phyloP scores from a whole-genome alignment of 2,797 vertebrate species.

The Mus caroli region DNA sequence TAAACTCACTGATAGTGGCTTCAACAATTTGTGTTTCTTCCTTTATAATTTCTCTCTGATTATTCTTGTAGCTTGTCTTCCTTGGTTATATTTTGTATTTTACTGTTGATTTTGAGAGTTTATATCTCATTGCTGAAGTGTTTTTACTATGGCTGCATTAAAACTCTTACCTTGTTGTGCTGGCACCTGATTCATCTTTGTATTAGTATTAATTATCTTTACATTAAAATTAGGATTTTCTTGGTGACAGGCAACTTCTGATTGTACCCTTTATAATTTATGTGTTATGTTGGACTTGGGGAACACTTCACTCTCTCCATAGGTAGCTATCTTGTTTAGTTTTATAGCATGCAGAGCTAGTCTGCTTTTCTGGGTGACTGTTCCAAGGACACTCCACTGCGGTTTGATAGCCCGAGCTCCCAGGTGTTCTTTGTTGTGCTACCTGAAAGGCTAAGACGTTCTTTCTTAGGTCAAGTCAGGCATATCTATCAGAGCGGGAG shows the following conservation, averaged over 20 bases:
- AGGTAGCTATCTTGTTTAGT: background rate
- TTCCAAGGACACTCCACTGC: slow-evolving; percentile 21
- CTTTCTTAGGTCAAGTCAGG: slow-evolving; percentile 20
- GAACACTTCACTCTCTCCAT: background rate
- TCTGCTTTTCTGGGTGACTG: background rate
- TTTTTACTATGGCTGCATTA: background rate
- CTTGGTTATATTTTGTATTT: slow-evolving; percentile 23
- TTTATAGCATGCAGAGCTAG: background rate
- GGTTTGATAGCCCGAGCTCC: background rate
- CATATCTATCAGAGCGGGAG: background rate
- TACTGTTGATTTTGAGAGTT: slow-evolving; percentile 10
- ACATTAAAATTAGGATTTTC: slow-evolving; percentile 18
- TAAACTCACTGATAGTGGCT: background rate
- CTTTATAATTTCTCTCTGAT: background rate
- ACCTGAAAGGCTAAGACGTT: background rate
- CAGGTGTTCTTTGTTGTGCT: background rate
- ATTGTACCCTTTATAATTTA: slow-evolving; percentile 25
- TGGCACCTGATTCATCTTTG: background rate
- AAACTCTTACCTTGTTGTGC: background rate
- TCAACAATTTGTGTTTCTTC: background rate
- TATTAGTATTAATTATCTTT: slow-evolving; percentile 3
- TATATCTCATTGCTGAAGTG: background rate
- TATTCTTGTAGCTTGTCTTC: slow-evolving; percentile 24
- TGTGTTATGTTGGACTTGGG: background rate
- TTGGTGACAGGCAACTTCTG: slow-evolving; percentile 29